Base-by-base conservation (phyloP, 2,797 vertebrate species). In the Pagetopsis macropterus region DNA sequence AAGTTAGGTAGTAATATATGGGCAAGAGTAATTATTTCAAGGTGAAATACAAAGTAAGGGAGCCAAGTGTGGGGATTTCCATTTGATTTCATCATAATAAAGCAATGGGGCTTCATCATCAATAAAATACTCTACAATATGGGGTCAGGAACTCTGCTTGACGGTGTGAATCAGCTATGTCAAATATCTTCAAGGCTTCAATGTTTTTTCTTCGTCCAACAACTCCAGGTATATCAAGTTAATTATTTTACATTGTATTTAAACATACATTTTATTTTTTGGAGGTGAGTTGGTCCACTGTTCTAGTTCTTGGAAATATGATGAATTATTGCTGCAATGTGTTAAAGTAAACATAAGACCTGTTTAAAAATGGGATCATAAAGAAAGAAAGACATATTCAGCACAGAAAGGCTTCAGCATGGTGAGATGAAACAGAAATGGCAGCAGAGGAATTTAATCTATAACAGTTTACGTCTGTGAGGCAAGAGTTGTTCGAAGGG, bases 41-140 rank as follows among this genome's bases (percentile, higher is more conserved):
- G 63, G 72, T 79, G 63, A 72, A 78, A 66, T n/a, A n/a, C 16
- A 19, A 14, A 15, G 59, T 54, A 54, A 43, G 58, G 58, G 50
- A 70, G 57, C 51, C 14, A 11, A 57, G 58, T 40, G 61, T n/a
- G 76, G 61, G 16, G 76, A 77, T 86, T 85, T 80, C 52, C 3
- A 33, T 16, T 31, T 23, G 10, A 59, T 79, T 81, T 81, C 82
- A 71, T 85, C 68, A 65, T 33, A 52, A 68, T 60, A 21, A 70
- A 76, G 51, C 17, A 33, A 14, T 65, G 65, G 15, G 4, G 50
- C 0, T 68, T 79, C 63, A 65, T 86, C 65, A 83, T 40, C 65
- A 70, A 17, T 79, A 79, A 65, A 75, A 73, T 19, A 60, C 43
- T 72, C 45, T 45, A 23, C 44, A 72, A 43, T 45, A 17, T 40